Base-by-base conservation (phyloP, 2,888 invertebrate genomes). In the Acrocyrtus sp. region DNA sequence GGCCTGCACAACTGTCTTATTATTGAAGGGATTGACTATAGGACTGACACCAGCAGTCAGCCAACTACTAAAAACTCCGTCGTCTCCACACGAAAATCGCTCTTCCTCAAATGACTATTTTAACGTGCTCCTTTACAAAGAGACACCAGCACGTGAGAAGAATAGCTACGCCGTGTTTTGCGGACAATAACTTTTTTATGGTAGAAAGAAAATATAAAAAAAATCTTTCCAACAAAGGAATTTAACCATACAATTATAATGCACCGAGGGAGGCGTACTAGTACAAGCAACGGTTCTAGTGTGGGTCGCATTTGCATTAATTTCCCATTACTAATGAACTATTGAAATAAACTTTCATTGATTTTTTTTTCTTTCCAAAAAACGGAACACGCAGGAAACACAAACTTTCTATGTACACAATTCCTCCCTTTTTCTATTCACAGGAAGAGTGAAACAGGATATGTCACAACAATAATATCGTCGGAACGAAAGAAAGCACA, bases 241-340 rank as follows among this genome's bases (percentile, higher is more conserved):
- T 10, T 12, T 39, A 39, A 39, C 39, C 12, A 12, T 39, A 12
- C 41, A 27, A 39, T 5, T 12, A 43, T 10, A 15, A n/a, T 22
- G 43, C 22, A 3, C 6, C 12, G 41, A n/a, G n/a, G 56, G 41
- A 19, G 53, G 34, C 8, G 24, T 15, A n/a, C 22, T 22, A 56
- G 19, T 34, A 24, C n/a, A 58, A 43, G 43, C 45, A 24, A 27
- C 43, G 43, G 2, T 21, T 22, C 43, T 19, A 43, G 26, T 58
- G 4, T n/a, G 15, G 19, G 45, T 27, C 45, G 27, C 8, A 63
- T 63, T 63, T 63, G 29, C 63, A 63, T 63, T 43, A 63, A 53
- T 63, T 53, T 53, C 63, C 53, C 63, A 53, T 63, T 63, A 39
- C 45, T 58, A 58, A 58, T 45, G 58, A 58, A 45, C 41, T 58